phyloP scores from a whole-genome alignment of 2,797 vertebrate species.

The Manis crassicaudata region DNA sequence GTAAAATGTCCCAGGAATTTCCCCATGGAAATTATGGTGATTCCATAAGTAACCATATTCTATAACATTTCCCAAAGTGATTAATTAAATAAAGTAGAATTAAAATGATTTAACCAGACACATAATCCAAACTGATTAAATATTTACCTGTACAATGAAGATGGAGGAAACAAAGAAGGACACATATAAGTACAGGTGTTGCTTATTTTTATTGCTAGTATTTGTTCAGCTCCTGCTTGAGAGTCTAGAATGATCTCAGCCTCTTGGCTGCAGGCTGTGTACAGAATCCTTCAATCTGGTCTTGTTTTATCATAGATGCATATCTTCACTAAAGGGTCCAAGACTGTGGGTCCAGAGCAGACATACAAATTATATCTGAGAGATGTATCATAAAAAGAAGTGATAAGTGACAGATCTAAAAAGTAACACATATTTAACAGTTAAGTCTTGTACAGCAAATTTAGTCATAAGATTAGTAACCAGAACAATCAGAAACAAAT shows the following conservation, averaged over 20 bases:
- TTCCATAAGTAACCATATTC: background rate
- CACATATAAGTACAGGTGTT: background rate
- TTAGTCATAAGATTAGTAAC: background rate
- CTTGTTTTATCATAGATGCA: background rate
- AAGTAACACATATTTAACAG: background rate
- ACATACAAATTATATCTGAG: background rate
- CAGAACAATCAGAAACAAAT: background rate
- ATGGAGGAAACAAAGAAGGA: background rate
- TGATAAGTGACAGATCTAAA: background rate
- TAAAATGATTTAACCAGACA: conserved; percentile 11
- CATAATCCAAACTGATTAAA: background rate
- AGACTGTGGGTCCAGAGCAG: background rate
- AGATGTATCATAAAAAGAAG: background rate
- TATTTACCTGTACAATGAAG: conserved; percentile 34
- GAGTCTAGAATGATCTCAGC: background rate
- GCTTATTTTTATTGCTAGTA: background rate
- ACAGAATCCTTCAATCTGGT: background rate
- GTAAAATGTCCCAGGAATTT: background rate
- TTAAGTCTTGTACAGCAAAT: background rate
- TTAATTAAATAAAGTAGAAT: conserved; percentile 46
- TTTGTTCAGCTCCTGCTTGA: background rate
- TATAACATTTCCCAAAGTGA: background rate
- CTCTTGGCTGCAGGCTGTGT: background rate
- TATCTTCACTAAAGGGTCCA: background rate
- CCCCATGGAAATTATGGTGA: background rate